Base-by-base conservation (phyloP, 37 sponge, comb jelly and placozoan species). In the Crambe crambe region DNA sequence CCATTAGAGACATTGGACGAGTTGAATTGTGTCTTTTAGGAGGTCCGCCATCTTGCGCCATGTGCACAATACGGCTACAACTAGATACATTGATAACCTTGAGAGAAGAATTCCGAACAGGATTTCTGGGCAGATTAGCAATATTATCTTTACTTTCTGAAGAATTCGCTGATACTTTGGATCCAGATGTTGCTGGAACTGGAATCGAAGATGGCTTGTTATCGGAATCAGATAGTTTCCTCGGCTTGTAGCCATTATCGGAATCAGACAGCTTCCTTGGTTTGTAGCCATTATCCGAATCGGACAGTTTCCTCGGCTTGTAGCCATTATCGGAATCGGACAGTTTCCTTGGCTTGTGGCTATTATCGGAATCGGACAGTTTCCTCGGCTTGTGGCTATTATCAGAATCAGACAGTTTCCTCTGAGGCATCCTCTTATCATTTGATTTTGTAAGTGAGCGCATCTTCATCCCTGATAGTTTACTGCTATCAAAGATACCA, bases 1-100 rank as follows among this genome's bases (percentile, higher is more conserved):
- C n/a, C 5, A 20, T 60, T 22, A 22, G 17, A 37, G 39, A 37
- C 6, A 68, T 8, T 12, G 68, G 68, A 37, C 35, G 68, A 20
- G 68, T 29, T 29, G 68, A 68, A 34, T 68, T 32, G 38, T 68
- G 68, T 4, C 68, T 4, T 42, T 72, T 72, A 4, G 72, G 29
- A 3, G 44, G 5, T 4, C 51, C 72, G 5, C 76, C 61, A 60
- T 76, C 76, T 18, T 76, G 18, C 38, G 12, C 31, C 0, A 40
- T 60, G 62, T 76, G 76, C 2, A 76, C 10, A 21, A 58, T 76
- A 18, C 61, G 59, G 41, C 61, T 58, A 23, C 37, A 58, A 26
- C n/a, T 78, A 34, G 67, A 38, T 10, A 78, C 41, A 26, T 56
- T 34, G 37, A 76, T 5, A 5, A 76, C 21, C 27, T 76, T 58